These are phyloP conservation scores for Gymnocypris eckloni DNA, from an alignment of 2,797 vertebrate genomes.

Conservation along the genomic window DNA sequence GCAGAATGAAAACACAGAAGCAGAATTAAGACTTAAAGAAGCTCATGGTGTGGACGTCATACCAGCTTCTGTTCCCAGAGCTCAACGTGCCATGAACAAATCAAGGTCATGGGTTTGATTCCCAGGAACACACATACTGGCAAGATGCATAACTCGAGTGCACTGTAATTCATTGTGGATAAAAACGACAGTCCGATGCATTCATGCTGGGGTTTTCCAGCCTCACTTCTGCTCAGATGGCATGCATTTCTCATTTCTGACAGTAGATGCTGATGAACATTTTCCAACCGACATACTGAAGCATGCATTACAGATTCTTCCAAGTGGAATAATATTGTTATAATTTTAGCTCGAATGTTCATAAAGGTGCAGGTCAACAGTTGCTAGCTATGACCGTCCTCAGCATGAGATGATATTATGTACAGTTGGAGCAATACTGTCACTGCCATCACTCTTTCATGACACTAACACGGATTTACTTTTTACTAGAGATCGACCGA, in stretches of 20 bases:
- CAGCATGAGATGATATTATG: background rate
- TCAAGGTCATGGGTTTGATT: constrained; percentile 4
- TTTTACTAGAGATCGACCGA: too few species aligned
- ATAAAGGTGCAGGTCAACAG: background rate
- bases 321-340: background rate
- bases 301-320: background rate
- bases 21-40: background rate
- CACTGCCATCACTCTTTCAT: too few species aligned
- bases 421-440: too few species aligned
- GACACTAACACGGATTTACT: too few species aligned
- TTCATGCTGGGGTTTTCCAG: background rate
- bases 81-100: background rate
- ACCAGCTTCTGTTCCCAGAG: background rate
- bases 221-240: background rate
- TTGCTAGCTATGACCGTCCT: background rate
- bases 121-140: background rate
- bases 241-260: background rate
- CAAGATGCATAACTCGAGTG: background rate
- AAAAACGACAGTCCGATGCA: background rate
- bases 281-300: background rate
- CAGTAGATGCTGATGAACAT: background rate
- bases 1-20: constrained; percentile 12
- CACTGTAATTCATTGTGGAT: background rate
- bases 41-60: background rate
- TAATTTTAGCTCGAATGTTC: background rate